Evolutionary conservation across 2,113 vertebrate species (phyloP).

Genomic region (Rana temporaria): DNA sequence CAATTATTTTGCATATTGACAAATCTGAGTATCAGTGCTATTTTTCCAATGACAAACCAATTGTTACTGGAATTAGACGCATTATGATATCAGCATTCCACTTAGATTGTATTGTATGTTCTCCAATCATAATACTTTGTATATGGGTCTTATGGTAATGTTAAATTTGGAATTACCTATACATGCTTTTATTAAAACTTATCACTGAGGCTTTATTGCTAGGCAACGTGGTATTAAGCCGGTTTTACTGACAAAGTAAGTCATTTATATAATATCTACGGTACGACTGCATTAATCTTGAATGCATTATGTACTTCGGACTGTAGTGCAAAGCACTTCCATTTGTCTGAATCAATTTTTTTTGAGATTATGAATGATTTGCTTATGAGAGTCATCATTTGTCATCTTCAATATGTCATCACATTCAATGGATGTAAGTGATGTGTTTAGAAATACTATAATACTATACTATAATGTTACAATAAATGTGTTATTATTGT

Average conservation of each 20-base stretch:
- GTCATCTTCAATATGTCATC: neutral
- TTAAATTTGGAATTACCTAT: neutral
- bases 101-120: too few relatives aligned
- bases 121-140: neutral
- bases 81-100: too few relatives aligned
- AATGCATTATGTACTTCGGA: conserved; percentile 21
- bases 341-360: conserved; percentile 11
- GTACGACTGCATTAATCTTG: conserved; percentile 3
- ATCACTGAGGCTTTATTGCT: neutral
- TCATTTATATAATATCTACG: conserved; percentile 16
- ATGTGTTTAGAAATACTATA: too few relatives aligned
- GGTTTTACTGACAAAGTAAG: conserved; percentile 22
- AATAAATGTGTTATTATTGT: too few relatives aligned
- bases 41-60: too few relatives aligned
- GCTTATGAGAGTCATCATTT: neutral
- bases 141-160: neutral
- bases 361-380: conserved; percentile 19
- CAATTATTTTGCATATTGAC: too few relatives aligned
- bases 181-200: neutral
- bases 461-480: too few relatives aligned
- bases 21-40: too few relatives aligned
- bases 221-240: neutral
- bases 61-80: too few relatives aligned
- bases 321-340: neutral
- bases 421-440: neutral